phyloP scores from a whole-genome alignment of 2,888 invertebrate species.

The Meteorus cinctellus region DNA sequence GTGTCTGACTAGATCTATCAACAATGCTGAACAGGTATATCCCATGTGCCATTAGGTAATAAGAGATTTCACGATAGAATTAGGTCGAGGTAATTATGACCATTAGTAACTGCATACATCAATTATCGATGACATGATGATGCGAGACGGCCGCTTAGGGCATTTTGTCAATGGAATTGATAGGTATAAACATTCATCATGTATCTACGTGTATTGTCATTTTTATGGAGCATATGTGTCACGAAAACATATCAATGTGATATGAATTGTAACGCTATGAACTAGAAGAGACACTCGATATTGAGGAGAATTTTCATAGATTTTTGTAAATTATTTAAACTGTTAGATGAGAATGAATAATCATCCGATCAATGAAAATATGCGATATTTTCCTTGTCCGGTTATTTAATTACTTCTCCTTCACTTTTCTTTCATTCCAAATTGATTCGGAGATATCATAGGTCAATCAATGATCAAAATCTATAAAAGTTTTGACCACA shows the following conservation, averaged over 20 bases:
- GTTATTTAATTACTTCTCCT: no score
- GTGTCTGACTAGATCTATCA: constrained; percentile 42
- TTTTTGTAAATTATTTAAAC: no score
- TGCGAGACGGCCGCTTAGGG: constrained; percentile 63
- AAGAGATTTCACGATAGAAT: constrained; percentile 65
- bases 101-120: constrained; percentile 71
- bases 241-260: constrained; percentile 8
- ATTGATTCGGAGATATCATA: no score
- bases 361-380: no score
- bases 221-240: not conserved
- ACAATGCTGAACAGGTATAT: constrained; percentile 33
- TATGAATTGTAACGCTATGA: not conserved
- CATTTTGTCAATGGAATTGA: constrained; percentile 60
- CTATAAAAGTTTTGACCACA: no score
- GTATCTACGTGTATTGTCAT: no score
- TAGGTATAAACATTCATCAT: not conserved
- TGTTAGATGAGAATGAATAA: no score
- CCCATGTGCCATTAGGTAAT: constrained; percentile 39
- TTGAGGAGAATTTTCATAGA: no score
- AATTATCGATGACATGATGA: constrained; percentile 71
- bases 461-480: no score
- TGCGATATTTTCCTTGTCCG: no score
- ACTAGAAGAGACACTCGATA: not conserved
- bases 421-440: no score
- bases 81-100: constrained; percentile 69